These are phyloP conservation scores for Ceratina calcarata DNA, from an alignment of 1,140 invertebrate genomes.

Conservation along the genomic window DNA sequence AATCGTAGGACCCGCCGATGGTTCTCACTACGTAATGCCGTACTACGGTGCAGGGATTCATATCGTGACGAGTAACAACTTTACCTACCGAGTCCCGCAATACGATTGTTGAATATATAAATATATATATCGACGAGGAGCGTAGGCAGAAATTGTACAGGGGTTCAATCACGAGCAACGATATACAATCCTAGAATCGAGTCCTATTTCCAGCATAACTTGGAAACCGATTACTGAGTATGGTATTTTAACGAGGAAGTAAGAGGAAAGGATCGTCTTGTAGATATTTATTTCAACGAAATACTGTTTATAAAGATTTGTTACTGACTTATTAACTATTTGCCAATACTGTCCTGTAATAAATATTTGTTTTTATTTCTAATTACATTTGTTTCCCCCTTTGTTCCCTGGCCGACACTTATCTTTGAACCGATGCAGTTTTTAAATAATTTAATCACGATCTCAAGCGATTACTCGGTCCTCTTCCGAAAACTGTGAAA, in stretches of 20 bases:
- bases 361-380: slow-evolving; percentile 57
- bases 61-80: slow-evolving; percentile 91
- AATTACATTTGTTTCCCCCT: not conserved
- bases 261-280: slow-evolving; percentile 37
- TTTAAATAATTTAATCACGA: too few species aligned
- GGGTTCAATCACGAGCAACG: slow-evolving; percentile 56
- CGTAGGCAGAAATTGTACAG: slow-evolving; percentile 46
- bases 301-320: slow-evolving; percentile 63
- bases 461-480: too few species aligned
- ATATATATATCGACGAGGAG: slow-evolving; percentile 7
- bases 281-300: slow-evolving; percentile 64
- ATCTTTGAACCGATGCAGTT: not conserved
- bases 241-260: slow-evolving; percentile 36
- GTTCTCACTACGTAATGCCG: slow-evolving; percentile 96
- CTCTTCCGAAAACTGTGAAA: not conserved
- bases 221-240: slow-evolving; percentile 41
- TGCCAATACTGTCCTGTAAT: slow-evolving; percentile 54
- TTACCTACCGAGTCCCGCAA: slow-evolving; percentile 90
- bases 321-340: slow-evolving; percentile 50
- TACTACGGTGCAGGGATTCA: slow-evolving; percentile 94
- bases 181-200: slow-evolving; percentile 57
- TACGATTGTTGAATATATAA: slow-evolving; percentile 85
- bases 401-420: not conserved
- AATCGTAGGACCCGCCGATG: slow-evolving; percentile 96
- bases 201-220: slow-evolving; percentile 51